Conservation (phyloP, 2,113 vertebrate species). For the Mesembrinibis cayennensis region DNA sequence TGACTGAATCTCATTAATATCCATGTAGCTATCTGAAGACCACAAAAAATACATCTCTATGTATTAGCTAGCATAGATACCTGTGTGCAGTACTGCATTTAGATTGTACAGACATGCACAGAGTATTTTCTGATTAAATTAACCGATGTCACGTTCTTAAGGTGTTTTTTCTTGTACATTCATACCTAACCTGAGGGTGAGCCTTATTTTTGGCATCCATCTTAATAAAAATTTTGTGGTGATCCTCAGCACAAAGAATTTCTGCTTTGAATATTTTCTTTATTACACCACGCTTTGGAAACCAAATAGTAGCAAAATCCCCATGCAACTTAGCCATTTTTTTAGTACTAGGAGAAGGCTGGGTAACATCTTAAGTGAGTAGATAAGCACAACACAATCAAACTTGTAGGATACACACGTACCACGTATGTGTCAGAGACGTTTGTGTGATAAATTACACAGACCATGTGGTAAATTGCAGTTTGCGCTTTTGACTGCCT, state of each 20-base stretch:
- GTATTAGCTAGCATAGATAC: neutral
- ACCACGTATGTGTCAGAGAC: neutral
- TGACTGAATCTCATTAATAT: slow-evolving; percentile 29
- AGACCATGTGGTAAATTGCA: slow-evolving; percentile 63
- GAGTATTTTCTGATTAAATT: slow-evolving; percentile 21
- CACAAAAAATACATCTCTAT: neutral
- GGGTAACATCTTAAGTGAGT: neutral
- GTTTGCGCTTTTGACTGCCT: slow-evolving; percentile 35
- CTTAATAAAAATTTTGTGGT: neutral
- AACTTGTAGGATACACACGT: slow-evolving; percentile 8
- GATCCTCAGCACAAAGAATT: neutral
- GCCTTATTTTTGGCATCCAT: neutral
- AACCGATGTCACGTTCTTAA: neutral
- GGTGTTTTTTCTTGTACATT: neutral
- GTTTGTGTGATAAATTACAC: slow-evolving; percentile 50
- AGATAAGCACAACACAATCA: slow-evolving; percentile 24
- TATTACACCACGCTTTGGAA: neutral
- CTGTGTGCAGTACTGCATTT: neutral
- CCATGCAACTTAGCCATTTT: neutral
- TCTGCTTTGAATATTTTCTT: neutral
- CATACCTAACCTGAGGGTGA: neutral
- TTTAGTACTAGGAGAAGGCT: neutral
- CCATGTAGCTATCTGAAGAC: slow-evolving; percentile 24
- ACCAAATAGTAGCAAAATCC: neutral
- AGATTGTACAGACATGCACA: neutral